phyloP scores from a whole-genome alignment of 2,888 invertebrate species.

The Brenthis ino region DNA sequence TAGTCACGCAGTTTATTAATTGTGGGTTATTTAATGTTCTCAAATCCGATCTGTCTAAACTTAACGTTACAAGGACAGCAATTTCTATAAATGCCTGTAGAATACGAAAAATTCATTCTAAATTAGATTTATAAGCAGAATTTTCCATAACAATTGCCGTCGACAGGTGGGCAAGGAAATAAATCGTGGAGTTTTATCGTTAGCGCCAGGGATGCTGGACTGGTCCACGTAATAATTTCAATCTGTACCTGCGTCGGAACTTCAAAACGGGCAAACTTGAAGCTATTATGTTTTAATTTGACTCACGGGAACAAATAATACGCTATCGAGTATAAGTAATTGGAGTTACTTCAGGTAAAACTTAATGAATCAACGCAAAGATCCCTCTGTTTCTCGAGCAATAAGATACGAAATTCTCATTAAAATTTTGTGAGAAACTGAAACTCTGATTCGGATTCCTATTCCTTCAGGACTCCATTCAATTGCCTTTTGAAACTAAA shows the following conservation, averaged over 20 bases:
- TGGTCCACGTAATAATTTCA: conserved; percentile 75
- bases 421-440: conserved; percentile 68
- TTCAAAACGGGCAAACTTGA: conserved; percentile 71
- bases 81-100: conserved; percentile 4
- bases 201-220: conserved; percentile 48
- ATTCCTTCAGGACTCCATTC: conserved; percentile 46
- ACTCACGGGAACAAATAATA: conserved; percentile 68
- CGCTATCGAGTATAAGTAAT: conserved; percentile 48
- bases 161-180: conserved; percentile 71
- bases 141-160: conserved; percentile 34
- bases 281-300: conserved; percentile 76
- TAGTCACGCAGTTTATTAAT: conserved; percentile 31
- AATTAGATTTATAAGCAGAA: conserved; percentile 27
- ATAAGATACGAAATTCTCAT: conserved; percentile 78
- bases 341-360: conserved; percentile 32
- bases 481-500: conserved; percentile 76
- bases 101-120: conserved; percentile 12
- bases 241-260: conserved; percentile 68
- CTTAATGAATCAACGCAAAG: conserved; percentile 67
- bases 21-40: conserved; percentile 13
- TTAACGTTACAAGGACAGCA: not conserved
- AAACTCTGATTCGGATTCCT: conserved; percentile 58
- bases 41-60: conserved; percentile 5
- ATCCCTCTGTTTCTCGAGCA: conserved; percentile 68
- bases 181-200: conserved; percentile 74